Evolutionary conservation across 37 sponge, comb jelly and placozoan species (phyloP).

Genomic region (Lycopodina hypogea): DNA sequence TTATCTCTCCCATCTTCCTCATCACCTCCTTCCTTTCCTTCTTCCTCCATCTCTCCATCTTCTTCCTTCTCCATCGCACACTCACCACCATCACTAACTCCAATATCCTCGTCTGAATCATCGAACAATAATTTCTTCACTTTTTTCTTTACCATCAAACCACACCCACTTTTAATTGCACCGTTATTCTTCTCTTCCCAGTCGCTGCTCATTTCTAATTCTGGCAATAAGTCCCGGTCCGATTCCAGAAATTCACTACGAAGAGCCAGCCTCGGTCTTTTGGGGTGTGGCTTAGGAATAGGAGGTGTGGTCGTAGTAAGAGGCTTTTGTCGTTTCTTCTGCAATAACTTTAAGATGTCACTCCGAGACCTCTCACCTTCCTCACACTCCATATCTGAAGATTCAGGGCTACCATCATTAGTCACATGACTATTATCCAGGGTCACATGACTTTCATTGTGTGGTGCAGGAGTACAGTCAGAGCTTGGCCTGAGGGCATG

Average conservation of each 20-base stretch:
- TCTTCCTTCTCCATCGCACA: neutral
- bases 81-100: neutral
- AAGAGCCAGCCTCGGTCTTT: slow-evolving; percentile 18
- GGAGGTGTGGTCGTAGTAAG: neutral
- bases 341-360: neutral
- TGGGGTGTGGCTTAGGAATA: neutral
- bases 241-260: slow-evolving; percentile 14
- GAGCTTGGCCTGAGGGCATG: neutral
- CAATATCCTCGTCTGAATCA: neutral
- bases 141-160: neutral
- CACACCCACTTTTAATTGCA: neutral
- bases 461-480: too few species aligned
- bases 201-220: neutral
- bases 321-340: slow-evolving; percentile 2
- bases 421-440: neutral
- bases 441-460: too few species aligned
- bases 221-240: slow-evolving; percentile 15
- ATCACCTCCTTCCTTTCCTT: neutral
- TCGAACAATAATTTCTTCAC: neutral
- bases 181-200: neutral
- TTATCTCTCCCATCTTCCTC: neutral
- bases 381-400: neutral
- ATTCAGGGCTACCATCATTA: neutral
- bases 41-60: neutral
- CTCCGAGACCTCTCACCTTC: neutral